A percentile compares a stretch with the other conserved stretches of the same genome.
Evolutionary conservation across 2,113 vertebrate species (phyloP).

Genomic region (Sisor rabdophorus): DNA sequence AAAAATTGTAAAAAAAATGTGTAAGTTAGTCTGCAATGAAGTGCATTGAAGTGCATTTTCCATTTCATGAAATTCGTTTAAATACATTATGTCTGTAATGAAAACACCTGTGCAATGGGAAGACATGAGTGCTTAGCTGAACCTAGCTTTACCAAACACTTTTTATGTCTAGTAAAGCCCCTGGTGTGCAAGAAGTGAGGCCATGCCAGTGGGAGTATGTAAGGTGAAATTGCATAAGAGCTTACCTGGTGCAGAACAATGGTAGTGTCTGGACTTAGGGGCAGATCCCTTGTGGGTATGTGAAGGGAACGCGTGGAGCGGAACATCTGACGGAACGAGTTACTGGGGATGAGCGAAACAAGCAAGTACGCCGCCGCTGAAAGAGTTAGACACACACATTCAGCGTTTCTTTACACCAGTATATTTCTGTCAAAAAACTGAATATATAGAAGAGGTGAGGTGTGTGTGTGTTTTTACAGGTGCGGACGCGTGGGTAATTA

Average conservation of each 20-base stretch:
- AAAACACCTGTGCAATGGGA: not conserved
- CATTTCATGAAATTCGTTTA: too few species aligned
- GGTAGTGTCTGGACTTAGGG: constrained; percentile 94
- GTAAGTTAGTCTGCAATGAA: too few species aligned
- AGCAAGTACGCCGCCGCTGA: constrained; percentile 97
- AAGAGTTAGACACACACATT: not conserved
- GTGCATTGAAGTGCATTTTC: too few species aligned
- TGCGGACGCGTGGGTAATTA: constrained; percentile 97
- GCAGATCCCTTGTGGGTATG: constrained; percentile 93
- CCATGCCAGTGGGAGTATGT: not conserved
- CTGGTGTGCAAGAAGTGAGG: too few species aligned
- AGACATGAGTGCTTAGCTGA: not conserved
- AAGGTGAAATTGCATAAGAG: not conserved
- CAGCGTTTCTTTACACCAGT: not conserved
- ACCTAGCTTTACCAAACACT: too few species aligned
- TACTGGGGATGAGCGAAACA: constrained; percentile 98
- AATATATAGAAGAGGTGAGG: not conserved
- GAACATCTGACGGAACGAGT: constrained; percentile 99
- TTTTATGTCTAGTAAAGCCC: too few species aligned
- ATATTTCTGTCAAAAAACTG: not conserved
- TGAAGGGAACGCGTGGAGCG: constrained; percentile 95
- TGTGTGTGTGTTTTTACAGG: constrained; percentile 76
- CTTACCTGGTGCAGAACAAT: constrained; percentile 89
- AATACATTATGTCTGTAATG: not conserved
- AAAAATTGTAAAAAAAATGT: not conserved